These are phyloP conservation scores for Pleuronectes platessa DNA, from an alignment of 2,113 vertebrate genomes.

Conservation along the genomic window DNA sequence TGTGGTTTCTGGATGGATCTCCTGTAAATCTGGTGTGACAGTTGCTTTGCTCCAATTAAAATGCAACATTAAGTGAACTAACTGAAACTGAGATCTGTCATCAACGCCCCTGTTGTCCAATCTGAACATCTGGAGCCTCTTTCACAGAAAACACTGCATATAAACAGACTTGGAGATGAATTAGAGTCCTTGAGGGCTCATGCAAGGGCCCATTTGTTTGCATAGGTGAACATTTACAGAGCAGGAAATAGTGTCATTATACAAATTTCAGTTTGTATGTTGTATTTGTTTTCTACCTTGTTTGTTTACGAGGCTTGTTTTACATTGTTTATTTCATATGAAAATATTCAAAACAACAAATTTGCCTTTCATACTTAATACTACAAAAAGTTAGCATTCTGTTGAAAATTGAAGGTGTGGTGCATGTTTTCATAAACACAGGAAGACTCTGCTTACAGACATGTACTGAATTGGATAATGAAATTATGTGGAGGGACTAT, in stretches of 20 bases:
- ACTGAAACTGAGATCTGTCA: constrained; percentile 30
- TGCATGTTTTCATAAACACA: too few relatives aligned
- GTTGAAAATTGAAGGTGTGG: too few relatives aligned
- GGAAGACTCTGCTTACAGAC: too few relatives aligned
- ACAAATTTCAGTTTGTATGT: not conserved
- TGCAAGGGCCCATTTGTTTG: too few relatives aligned
- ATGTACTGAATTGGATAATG: too few relatives aligned
- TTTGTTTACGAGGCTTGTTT: too few relatives aligned
- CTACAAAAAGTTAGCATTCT: too few relatives aligned
- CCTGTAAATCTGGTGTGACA: constrained; percentile 24
- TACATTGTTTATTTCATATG: too few relatives aligned
- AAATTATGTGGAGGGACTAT: too few relatives aligned
- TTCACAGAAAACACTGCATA: constrained; percentile 11
- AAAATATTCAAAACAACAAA: too few relatives aligned
- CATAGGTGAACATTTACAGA: too few relatives aligned
- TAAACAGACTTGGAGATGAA: constrained; percentile 19
- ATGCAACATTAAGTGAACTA: constrained; percentile 36
- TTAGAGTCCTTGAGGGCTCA: not conserved
- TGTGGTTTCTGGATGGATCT: constrained; percentile 15
- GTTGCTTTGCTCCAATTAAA: constrained; percentile 15
- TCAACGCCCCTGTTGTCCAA: constrained; percentile 15
- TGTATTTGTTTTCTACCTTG: not conserved
- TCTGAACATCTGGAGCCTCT: constrained; percentile 44
- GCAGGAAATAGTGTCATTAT: not conserved
- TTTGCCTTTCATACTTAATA: too few relatives aligned